phyloP scores from a whole-genome alignment of 2,888 invertebrate genomes.

The Drosophila neotestacea region DNA sequence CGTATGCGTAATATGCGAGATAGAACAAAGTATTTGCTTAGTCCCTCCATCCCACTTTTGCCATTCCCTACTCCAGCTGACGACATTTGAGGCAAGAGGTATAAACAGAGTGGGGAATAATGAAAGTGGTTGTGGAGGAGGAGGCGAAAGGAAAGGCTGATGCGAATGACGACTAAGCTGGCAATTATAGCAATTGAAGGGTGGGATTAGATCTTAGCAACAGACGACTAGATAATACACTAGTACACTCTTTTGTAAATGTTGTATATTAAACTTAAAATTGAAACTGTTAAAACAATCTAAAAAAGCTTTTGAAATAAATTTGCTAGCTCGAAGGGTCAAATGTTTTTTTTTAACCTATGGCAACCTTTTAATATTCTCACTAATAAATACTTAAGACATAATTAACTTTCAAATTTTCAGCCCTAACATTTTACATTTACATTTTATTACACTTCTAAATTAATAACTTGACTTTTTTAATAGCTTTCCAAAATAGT shows the following conservation, averaged over 20 bases:
- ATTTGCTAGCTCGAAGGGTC: too few species aligned
- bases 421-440: too few species aligned
- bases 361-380: too few species aligned
- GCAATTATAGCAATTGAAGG: conserved; percentile 54
- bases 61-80: conserved; percentile 2
- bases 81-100: not conserved
- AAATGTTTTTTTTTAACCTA: too few species aligned
- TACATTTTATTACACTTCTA: too few species aligned
- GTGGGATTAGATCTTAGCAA: not conserved
- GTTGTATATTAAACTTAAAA: not conserved
- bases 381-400: too few species aligned
- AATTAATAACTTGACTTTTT: too few species aligned
- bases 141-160: conserved; percentile 20
- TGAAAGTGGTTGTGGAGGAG: not conserved
- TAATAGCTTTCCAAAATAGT: too few species aligned
- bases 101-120: not conserved
- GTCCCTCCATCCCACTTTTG: conserved; percentile 2
- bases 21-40: conserved; percentile 71
- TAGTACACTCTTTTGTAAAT: not conserved
- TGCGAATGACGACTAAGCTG: conserved; percentile 53
- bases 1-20: conserved; percentile 67
- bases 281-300: too few species aligned
- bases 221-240: conserved; percentile 32
- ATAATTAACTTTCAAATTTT: too few species aligned
- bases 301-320: too few species aligned